phyloP scores from a whole-genome alignment of 1,140 invertebrate genomes.

The Orius insidiosus region DNA sequence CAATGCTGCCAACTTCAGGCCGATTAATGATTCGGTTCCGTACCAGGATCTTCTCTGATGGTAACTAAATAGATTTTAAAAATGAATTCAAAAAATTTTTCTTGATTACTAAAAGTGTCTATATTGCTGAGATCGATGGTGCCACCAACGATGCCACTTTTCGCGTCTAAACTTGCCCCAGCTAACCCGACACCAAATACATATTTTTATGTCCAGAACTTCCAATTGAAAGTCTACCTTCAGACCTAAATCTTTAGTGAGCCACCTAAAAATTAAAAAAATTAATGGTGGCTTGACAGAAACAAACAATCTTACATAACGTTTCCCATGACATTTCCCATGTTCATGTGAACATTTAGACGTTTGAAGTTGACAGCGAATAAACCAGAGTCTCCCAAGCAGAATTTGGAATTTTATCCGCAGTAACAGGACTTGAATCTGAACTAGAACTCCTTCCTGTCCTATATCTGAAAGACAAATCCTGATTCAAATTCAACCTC shows the following conservation, averaged over 20 bases:
- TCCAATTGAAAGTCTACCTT: conserved; percentile 81
- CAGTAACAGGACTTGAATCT: conserved; percentile 30
- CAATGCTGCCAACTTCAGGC: conserved; percentile 65
- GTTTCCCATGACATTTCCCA: conserved; percentile 98
- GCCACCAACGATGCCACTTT: conserved; percentile 90
- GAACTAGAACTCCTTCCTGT: conserved; percentile 20
- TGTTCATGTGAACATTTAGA: conserved; percentile 94
- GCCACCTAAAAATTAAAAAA: conserved; percentile 42
- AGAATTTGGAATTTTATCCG: conserved; percentile 29
- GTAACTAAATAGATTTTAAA: conserved; percentile 38
- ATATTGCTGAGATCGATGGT: conserved; percentile 80
- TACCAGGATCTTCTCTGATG: conserved; percentile 73
- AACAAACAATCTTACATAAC: conserved; percentile 43
- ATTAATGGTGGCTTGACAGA: not conserved
- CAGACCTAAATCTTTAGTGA: conserved; percentile 73
- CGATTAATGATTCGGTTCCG: conserved; percentile 74
- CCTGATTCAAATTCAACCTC: conserved; percentile 32
- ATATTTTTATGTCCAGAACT: conserved; percentile 89
- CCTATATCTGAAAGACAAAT: conserved; percentile 24
- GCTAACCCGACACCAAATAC: conserved; percentile 71
- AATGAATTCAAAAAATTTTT: not conserved
- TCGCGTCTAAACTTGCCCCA: conserved; percentile 81
- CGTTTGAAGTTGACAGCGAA: conserved; percentile 91
- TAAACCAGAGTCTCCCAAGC: conserved; percentile 90
- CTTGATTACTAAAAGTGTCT: conserved; percentile 66